Evolutionary conservation across 1,140 invertebrate species (phyloP).

Genomic region (Drosophila sucinea): DNA sequence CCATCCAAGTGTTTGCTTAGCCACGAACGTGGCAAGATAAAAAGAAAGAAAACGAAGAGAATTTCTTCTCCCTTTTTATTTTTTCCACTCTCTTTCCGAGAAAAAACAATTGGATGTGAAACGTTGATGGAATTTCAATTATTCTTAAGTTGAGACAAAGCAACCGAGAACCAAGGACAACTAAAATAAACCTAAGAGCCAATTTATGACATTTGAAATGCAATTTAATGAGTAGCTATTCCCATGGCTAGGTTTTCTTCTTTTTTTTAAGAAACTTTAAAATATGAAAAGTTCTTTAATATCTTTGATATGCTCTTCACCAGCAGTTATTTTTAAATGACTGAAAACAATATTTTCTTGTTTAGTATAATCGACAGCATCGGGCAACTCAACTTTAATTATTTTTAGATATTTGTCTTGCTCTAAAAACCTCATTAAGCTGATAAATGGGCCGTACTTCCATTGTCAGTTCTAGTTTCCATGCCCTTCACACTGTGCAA

Average conservation of each 20-base stretch:
- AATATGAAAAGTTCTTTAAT: slow-evolving; percentile 14
- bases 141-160: slow-evolving; percentile 51
- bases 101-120: slow-evolving; percentile 59
- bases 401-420: slow-evolving; percentile 71
- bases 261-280: too few species aligned
- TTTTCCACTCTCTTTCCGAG: slow-evolving; percentile 34
- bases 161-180: slow-evolving; percentile 29
- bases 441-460: background rate
- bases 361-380: background rate
- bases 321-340: too few species aligned
- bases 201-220: slow-evolving; percentile 44
- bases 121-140: slow-evolving; percentile 64
- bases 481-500: slow-evolving; percentile 1
- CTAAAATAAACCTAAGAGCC: slow-evolving; percentile 39
- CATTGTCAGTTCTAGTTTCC: background rate
- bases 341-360: background rate
- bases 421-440: slow-evolving; percentile 72
- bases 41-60: slow-evolving; percentile 10
- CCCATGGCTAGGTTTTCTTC: slow-evolving; percentile 26
- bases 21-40: slow-evolving; percentile 6
- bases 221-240: slow-evolving; percentile 35
- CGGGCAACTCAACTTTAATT: slow-evolving; percentile 28
- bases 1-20: slow-evolving; percentile 51
- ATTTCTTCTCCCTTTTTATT: slow-evolving; percentile 23
- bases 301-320: background rate